Evolutionary conservation across 2,888 invertebrate species (phyloP).

Genomic region (Drosophila hamatofila): DNA sequence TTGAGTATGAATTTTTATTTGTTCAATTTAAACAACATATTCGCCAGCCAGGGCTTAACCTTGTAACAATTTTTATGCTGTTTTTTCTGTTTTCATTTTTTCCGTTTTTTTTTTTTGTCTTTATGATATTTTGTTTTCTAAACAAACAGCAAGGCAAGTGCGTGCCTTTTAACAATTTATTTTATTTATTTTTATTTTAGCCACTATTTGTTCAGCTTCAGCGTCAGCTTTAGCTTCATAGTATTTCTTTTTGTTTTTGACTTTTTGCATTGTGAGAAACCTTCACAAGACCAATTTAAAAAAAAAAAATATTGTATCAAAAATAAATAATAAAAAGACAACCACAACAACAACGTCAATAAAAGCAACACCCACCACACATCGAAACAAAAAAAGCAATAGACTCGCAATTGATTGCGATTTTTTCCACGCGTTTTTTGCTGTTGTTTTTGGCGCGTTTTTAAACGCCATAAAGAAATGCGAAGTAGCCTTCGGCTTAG

Average conservation of each 20-base stretch:
- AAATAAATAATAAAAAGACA: neutral
- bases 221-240: slow-evolving; percentile 55
- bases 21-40: slow-evolving; percentile 62
- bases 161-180: slow-evolving; percentile 61
- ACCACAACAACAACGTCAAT: slow-evolving; percentile 1
- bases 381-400: slow-evolving; percentile 10
- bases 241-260: slow-evolving; percentile 30
- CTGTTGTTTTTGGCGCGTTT: slow-evolving; percentile 29
- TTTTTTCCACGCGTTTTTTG: slow-evolving; percentile 23
- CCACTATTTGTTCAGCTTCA: slow-evolving; percentile 55
- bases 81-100: slow-evolving; percentile 11
- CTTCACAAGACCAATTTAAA: slow-evolving; percentile 51
- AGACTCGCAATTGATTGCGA: slow-evolving; percentile 34
- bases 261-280: slow-evolving; percentile 50
- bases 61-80: slow-evolving; percentile 51
- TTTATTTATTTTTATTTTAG: slow-evolving; percentile 47
- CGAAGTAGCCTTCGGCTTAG: slow-evolving; percentile 55
- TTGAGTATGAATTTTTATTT: slow-evolving; percentile 53
- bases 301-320: slow-evolving; percentile 8
- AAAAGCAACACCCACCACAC: slow-evolving; percentile 64
- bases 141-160: slow-evolving; percentile 58
- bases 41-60: slow-evolving; percentile 48
- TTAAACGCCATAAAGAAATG: slow-evolving; percentile 55
- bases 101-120: slow-evolving; percentile 11
- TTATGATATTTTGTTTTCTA: slow-evolving; percentile 49